Percentiles rank a stretch among this genome's conserved stretches.
phyloP scores from a whole-genome alignment of 2,797 vertebrate species.

The Zalophus californianus region DNA sequence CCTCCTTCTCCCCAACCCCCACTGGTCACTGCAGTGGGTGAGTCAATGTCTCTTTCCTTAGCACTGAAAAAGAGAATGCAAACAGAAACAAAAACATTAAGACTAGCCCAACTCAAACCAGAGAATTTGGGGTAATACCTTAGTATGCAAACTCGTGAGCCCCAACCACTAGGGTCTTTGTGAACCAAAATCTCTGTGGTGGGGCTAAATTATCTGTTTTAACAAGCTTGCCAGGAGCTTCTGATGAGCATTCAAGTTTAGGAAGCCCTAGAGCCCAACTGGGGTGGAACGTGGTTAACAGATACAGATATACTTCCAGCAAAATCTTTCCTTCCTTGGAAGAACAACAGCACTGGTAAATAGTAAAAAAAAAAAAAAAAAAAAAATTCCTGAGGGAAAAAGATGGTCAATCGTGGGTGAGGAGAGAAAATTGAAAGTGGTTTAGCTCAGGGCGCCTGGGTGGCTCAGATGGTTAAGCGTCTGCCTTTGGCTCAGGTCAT shows the following conservation, averaged over 20 bases:
- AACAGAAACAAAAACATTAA: background rate
- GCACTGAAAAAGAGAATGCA: background rate
- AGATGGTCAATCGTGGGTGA: fast-evolving
- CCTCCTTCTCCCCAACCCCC: background rate
- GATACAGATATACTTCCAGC: background rate
- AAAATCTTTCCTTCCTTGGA: background rate
- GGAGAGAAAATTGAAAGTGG: background rate
- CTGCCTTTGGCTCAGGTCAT: no score
- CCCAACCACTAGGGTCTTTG: background rate
- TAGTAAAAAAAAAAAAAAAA: background rate
- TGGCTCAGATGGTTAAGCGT: no score
- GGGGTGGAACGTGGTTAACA: background rate
- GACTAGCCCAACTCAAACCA: background rate
- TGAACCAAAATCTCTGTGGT: background rate
- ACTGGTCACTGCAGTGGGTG: fast-evolving
- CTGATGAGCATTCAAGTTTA: background rate
- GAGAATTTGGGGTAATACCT: background rate
- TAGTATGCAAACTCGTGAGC: background rate
- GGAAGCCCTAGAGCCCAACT: background rate
- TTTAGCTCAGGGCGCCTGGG: background rate
- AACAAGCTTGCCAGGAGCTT: background rate
- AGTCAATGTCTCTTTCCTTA: background rate
- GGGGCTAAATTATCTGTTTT: background rate
- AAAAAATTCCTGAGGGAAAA: background rate
- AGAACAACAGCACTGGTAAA: background rate